Evolutionary conservation across 1,140 invertebrate genomes (phyloP).

Genomic region (Zaprionus kolodkinae): DNA sequence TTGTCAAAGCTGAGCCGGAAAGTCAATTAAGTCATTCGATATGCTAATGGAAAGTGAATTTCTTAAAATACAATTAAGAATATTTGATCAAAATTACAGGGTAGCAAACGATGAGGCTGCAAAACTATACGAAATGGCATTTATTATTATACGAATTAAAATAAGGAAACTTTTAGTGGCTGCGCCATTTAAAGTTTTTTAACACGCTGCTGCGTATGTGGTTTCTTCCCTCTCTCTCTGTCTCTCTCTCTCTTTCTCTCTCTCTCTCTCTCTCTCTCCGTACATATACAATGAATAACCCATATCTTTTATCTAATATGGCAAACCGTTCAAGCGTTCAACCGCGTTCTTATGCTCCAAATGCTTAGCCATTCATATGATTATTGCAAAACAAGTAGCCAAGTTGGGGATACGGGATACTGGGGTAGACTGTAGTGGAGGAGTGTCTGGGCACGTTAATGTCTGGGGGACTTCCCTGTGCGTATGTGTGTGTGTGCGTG

Average conservation of each 20-base stretch:
- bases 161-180: not conserved
- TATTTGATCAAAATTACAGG: no score
- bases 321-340: constrained; percentile 21
- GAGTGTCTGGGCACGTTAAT: constrained; percentile 9
- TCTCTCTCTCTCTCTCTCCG: not conserved
- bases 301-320: constrained; percentile 10
- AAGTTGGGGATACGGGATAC: not conserved
- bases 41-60: constrained; percentile 11
- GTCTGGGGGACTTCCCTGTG: constrained; percentile 11
- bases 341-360: constrained; percentile 27
- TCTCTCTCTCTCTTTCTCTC: not conserved
- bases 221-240: not conserved
- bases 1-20: constrained; percentile 17
- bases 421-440: not conserved
- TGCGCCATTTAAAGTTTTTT: constrained; percentile 13
- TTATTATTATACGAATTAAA: not conserved
- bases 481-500: not conserved
- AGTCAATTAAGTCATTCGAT: constrained; percentile 3
- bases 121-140: no score
- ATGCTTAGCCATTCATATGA: constrained; percentile 60
- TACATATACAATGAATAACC: constrained; percentile 6
- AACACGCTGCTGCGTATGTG: not conserved
- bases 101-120: no score
- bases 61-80: constrained; percentile 2
- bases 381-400: constrained; percentile 52